Conservation (phyloP, 2,888 invertebrate species). For the Cryptosula pallasiana region DNA sequence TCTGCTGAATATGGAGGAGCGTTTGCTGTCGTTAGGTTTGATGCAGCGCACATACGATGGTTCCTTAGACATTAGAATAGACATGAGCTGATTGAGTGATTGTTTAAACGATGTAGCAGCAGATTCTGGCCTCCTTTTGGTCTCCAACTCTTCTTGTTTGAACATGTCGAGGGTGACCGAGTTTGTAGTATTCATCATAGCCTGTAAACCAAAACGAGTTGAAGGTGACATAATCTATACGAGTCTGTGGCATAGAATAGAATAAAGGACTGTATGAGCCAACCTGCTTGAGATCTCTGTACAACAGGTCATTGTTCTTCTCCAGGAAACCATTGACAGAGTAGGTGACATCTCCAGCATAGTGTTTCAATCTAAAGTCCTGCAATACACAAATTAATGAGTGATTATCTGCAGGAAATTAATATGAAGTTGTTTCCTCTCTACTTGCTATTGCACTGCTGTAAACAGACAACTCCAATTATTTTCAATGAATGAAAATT, state of each 20-base stretch:
- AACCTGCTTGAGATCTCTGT: conserved; percentile 74
- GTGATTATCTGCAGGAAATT: too few species aligned
- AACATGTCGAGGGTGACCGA: conserved; percentile 58
- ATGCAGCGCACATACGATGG: conserved; percentile 90
- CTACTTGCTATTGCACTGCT: too few species aligned
- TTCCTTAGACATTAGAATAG: conserved; percentile 84
- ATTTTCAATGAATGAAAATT: too few species aligned
- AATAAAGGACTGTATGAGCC: too few species aligned
- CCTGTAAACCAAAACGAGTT: too few species aligned
- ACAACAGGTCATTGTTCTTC: conserved; percentile 87
- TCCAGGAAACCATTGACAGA: conserved; percentile 77
- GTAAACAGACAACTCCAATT: too few species aligned
- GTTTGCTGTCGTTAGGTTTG: conserved; percentile 82
- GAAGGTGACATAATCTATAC: too few species aligned
- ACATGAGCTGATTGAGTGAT: conserved; percentile 79
- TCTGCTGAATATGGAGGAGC: conserved; percentile 23
- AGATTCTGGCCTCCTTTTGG: conserved; percentile 74
- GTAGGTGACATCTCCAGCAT: conserved; percentile 89
- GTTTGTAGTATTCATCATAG: conserved; percentile 70
- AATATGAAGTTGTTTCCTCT: too few species aligned
- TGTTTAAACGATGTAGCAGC: conserved; percentile 84
- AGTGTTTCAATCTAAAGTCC: conserved; percentile 85
- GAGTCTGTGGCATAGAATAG: too few species aligned
- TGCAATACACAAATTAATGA: too few species aligned
- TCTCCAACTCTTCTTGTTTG: conserved; percentile 39